Percentiles rank a stretch among this genome's conserved stretches.
These are phyloP conservation scores for Morone saxatilis DNA, from an alignment of 2,113 vertebrate genomes.

Conservation along the genomic window DNA sequence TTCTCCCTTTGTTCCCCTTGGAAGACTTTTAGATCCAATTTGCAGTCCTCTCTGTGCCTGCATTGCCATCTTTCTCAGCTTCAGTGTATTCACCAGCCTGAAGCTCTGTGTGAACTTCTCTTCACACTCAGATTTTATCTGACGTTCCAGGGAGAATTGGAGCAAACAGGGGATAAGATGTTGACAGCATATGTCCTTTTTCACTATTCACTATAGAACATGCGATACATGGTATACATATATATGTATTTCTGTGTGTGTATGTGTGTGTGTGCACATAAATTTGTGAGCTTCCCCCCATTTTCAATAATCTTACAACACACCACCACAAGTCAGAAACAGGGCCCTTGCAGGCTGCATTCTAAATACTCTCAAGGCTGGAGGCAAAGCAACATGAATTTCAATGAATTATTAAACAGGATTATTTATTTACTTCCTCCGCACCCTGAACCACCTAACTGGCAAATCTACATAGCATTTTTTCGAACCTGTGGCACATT, in stretches of 20 bases:
- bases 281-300: constrained; percentile 27
- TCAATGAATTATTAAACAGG: constrained; percentile 84
- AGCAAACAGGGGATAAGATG: constrained; percentile 67
- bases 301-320: constrained; percentile 73
- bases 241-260: not conserved
- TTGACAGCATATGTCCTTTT: constrained; percentile 47
- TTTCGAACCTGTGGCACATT: constrained; percentile 78
- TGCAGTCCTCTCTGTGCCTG: constrained; percentile 58
- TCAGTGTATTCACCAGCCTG: constrained; percentile 65
- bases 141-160: constrained; percentile 55
- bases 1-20: constrained; percentile 19
- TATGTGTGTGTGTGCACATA: not conserved
- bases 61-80: constrained; percentile 51
- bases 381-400: constrained; percentile 84
- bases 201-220: constrained; percentile 19
- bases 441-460: constrained; percentile 82
- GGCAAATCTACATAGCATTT: constrained; percentile 82
- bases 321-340: constrained; percentile 67
- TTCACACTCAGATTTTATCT: constrained; percentile 77
- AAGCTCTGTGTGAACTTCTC: constrained; percentile 81
- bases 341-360: constrained; percentile 79
- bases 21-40: constrained; percentile 78
- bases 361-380: constrained; percentile 82
- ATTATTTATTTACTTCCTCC: constrained; percentile 86
- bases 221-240: constrained; percentile 7